Evolutionary conservation across 2,888 invertebrate genomes (phyloP), one percentile per base, ranked within the genome.

Genomic region (Lordiphosa andalusiaca): DNA sequence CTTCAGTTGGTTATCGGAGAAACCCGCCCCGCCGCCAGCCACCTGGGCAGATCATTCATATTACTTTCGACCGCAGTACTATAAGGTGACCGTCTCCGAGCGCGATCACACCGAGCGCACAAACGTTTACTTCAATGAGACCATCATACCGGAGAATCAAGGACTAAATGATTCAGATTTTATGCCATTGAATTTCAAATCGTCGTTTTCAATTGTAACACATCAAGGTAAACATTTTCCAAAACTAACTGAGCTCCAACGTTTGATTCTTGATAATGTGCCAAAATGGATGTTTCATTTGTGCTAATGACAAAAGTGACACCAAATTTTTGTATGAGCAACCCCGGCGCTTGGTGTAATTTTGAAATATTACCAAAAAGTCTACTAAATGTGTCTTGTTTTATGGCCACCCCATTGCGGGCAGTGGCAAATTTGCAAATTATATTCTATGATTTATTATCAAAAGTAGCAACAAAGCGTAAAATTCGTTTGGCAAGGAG

Each of bases 31-130:
- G 80, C 89, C 89, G 67, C 89, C 90, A 87, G 91, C 90, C 54
- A 91, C 90, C 76, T 92, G 92, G 92, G 88, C 88, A 60, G 90
- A 90, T 64, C 86, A 85, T 68, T 86, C 89, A 67, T 86, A 86
- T 71, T 89, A 87, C 54, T 90, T 89, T 82, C 88, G 87, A 61
- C 88, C 89, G 54, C 83, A 88, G 51, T 88, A 85, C 57, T 89
- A 89, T 66, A 82, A 85, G 67, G 84, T 91, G 52, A 90, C 90
- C 48, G 87, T 91, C 49, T 91, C 91, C 37, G 90, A 91, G 82
- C 88, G 88, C 69, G 90, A 91, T 87, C 86, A 87, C 66, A 64
- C 80, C 64, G 90, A 90, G 71, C 87, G 82, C 50, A 73, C 82
- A 46, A 69, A 83, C 63, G 68, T 90, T 35, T 90, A 86, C 78